Percentiles rank a stretch among this genome's conserved stretches.
Evolutionary conservation across 2,888 invertebrate species (phyloP).

Genomic region (Steinernema hermaphroditum): DNA sequence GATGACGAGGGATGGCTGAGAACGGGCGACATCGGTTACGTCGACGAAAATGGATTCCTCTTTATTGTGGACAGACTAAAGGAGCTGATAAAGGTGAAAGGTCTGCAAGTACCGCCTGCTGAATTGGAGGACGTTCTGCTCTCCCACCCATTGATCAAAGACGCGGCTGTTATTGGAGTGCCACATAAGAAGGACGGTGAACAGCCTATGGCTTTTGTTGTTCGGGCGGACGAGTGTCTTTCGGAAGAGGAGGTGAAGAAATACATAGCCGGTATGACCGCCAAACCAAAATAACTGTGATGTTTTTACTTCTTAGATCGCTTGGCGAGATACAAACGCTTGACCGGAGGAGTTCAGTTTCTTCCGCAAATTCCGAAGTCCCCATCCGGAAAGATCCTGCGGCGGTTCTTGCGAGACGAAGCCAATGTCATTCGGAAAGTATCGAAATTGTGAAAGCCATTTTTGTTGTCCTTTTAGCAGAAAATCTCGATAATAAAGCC

Average conservation of each 20-base stretch:
- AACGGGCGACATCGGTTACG: slow-evolving; percentile 60
- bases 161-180: slow-evolving; percentile 80
- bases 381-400: slow-evolving; percentile 76
- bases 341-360: slow-evolving; percentile 75
- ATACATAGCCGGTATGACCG: slow-evolving; percentile 35
- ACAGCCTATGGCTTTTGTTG: slow-evolving; percentile 66
- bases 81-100: slow-evolving; percentile 63
- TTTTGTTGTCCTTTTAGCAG: too few relatives aligned
- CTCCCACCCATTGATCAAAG: slow-evolving; percentile 75
- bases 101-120: slow-evolving; percentile 77
- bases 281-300: not conserved
- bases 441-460: too few relatives aligned
- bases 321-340: slow-evolving; percentile 77
- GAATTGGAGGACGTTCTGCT: slow-evolving; percentile 82
- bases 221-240: slow-evolving; percentile 32
- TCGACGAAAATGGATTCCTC: slow-evolving; percentile 49
- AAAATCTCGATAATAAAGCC: too few relatives aligned
- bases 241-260: slow-evolving; percentile 36
- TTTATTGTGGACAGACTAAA: slow-evolving; percentile 62
- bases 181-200: slow-evolving; percentile 72
- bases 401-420: slow-evolving; percentile 68
- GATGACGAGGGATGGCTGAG: slow-evolving; percentile 82
- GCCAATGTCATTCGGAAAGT: slow-evolving; percentile 5
- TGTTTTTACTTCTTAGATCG: slow-evolving; percentile 70
- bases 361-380: slow-evolving; percentile 76